Base-by-base conservation (phyloP, 2,113 vertebrate species). In the Mesitornis unicolor region DNA sequence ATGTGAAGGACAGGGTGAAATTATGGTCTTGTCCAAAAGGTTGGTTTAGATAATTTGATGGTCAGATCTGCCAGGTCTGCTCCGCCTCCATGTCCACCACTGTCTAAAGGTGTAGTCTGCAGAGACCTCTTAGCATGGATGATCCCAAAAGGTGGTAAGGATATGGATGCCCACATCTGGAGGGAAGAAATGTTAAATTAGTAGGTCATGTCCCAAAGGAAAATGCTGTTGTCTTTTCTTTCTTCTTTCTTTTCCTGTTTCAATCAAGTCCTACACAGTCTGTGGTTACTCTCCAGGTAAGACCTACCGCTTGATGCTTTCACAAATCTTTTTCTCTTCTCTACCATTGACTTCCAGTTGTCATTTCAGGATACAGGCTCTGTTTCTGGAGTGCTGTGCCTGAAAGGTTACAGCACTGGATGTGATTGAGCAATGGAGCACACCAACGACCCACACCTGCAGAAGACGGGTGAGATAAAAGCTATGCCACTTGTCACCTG, bases 221-320 rank as follows among this genome's bases (percentile, higher is more conserved):
- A 88, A 63, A 42, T 7, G 2, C 3, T 56, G 4, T 42, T 64
- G 8, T 6, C 8, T 67, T 45, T 74, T 60, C 38, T 18, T 33
- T 2, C 11, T 71, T 74, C 10, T 36, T 68, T 75, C 26, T 59
- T 48, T 61, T 84, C 11, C 24, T 61, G 22, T 87, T 84, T 69
- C 53, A 54, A 0, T 16, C 0, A 0, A 16, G 14, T 59, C 56
- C 48, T 60, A 36, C 35, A 29, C 7, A 53, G 25, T 10, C 57
- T 68, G 24, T 50, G 35, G 36, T 74, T 63, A 38, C 28, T 82
- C n/a, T 87, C 24, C 29, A 43, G 22, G 21, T 48, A 81, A 77
- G 90, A 63, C 4, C 8, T 57, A 29, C 42, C 16, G 6, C 60
- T 50, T 50, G 24, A 50, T 4, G 5, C 33, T 71, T 90, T 84